Conservation (phyloP, 1,140 invertebrate genomes). For the Linepithema humile region DNA sequence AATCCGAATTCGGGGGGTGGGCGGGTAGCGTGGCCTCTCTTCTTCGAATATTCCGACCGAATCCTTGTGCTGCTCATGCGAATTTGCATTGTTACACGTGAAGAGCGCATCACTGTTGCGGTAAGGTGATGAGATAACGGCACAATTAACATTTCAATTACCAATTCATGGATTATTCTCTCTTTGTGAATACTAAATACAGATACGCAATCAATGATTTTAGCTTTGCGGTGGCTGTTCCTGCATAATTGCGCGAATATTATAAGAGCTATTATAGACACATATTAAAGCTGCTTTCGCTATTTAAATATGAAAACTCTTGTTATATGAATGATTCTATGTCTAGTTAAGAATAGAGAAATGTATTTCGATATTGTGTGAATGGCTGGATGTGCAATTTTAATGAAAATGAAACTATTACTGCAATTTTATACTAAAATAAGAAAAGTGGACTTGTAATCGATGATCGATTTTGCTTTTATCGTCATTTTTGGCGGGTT, state of each 20-base stretch:
- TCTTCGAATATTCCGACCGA: constrained; percentile 20
- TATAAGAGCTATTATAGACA: neutral
- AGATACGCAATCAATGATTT: neutral
- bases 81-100: constrained; percentile 50
- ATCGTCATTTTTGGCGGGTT: too few relatives aligned
- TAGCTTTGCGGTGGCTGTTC: neutral
- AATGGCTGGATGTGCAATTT: too few relatives aligned
- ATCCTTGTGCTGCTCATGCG: constrained; percentile 21
- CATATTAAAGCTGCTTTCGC: neutral
- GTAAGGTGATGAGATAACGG: constrained; percentile 12
- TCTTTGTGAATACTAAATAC: neutral
- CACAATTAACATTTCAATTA: constrained; percentile 33
- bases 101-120: neutral
- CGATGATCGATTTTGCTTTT: too few relatives aligned
- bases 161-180: neutral
- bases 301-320: neutral
- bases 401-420: too few relatives aligned
- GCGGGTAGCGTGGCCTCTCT: constrained; percentile 30
- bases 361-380: too few relatives aligned
- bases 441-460: too few relatives aligned
- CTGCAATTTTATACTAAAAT: too few relatives aligned
- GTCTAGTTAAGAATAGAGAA: neutral
- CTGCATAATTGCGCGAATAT: neutral
- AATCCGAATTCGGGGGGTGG: neutral
- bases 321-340: neutral